Percentiles rank a stretch among this genome's conserved stretches.
These are phyloP conservation scores for Hemistola chrysoprasaria DNA, from an alignment of 2,888 invertebrate species.

Conservation along the genomic window DNA sequence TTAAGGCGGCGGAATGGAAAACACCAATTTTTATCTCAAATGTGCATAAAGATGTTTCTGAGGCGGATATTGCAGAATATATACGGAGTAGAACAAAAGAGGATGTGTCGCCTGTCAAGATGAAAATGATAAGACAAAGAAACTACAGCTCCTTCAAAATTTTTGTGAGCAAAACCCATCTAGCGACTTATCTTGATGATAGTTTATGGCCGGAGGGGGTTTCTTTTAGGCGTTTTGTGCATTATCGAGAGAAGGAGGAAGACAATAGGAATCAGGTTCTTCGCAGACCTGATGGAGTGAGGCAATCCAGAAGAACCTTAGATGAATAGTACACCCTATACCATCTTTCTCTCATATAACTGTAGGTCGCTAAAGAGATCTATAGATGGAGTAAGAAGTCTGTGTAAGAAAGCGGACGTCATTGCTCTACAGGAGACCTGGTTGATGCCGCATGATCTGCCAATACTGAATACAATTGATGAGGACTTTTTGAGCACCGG, in stretches of 20 bases:
- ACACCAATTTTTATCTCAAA: conserved; percentile 7
- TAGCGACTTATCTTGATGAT: conserved; percentile 5
- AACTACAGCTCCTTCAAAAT: conserved; percentile 15
- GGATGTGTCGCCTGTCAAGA: conserved; percentile 2
- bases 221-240: conserved; percentile 13
- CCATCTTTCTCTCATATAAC: conserved; percentile 9
- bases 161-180: conserved; percentile 5
- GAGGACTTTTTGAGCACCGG: conserved; percentile 8
- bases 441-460: conserved; percentile 5
- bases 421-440: too few species aligned
- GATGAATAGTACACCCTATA: not conserved
- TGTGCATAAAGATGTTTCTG: conserved; percentile 3
- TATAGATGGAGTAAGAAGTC: not conserved
- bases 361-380: conserved; percentile 11
- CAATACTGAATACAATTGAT: conserved; percentile 3
- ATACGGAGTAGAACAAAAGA: conserved; percentile 2
- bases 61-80: conserved; percentile 2
- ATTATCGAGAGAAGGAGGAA: not conserved
- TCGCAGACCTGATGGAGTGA: not conserved
- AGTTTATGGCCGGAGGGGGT: conserved; percentile 16
- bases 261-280: not conserved
- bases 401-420: conserved; percentile 4
- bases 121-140: conserved; percentile 7
- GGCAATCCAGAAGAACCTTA: not conserved
- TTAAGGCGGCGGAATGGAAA: conserved; percentile 4